Evolutionary conservation across 2,113 vertebrate species (phyloP), one percentile per base, ranked within the genome.

Genomic region (Halcyon senegalensis): DNA sequence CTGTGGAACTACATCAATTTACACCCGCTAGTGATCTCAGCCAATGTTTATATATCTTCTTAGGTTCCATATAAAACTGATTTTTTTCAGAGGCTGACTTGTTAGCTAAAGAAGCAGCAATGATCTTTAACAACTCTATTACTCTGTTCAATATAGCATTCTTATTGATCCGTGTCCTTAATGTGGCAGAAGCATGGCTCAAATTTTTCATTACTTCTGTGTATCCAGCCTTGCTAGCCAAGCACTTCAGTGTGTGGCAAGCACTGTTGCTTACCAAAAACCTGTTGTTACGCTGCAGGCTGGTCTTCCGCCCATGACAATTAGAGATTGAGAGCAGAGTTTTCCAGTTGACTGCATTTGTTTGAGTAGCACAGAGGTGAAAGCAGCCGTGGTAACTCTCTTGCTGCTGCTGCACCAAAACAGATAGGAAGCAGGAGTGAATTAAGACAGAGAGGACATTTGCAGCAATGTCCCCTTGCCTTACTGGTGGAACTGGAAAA

Each of bases 41-140:
- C 59, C 79, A 35, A 24, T 46, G 56, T 68, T 93, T 93, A 73
- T 86, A 14, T 66, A 64, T 91, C 63, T 93, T 82, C 92, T 27
- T 35, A 58, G 21, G 16, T 77, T 90, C 72, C 83, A 41, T 84
- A 72, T 80, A 88, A 90, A 95, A 84, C 55, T 33, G 50, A 25
- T 80, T 70, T 74, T 63, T 76, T 86, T 81, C 63, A 86, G 84
- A 73, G 86, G 83, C 90, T 62, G 82, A 63, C 72, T 91, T 86
- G 58, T 69, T 90, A 93, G 85, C 85, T 92, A 66, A 88, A 95
- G 88, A 51, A 94, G 60, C 70, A 66, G 64, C 72, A 81, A 56
- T 89, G 69, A 81, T 92, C 64, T 96, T 94, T 84, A 91, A 87
- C 87, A 89, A 63, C 4, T 5, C 76, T 84, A n/a, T 92, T 89